A percentile compares a stretch with the other conserved stretches of the same genome.
These are phyloP conservation scores for Hystrix brachyura DNA, from an alignment of 2,113 vertebrate species.

Conservation along the genomic window DNA sequence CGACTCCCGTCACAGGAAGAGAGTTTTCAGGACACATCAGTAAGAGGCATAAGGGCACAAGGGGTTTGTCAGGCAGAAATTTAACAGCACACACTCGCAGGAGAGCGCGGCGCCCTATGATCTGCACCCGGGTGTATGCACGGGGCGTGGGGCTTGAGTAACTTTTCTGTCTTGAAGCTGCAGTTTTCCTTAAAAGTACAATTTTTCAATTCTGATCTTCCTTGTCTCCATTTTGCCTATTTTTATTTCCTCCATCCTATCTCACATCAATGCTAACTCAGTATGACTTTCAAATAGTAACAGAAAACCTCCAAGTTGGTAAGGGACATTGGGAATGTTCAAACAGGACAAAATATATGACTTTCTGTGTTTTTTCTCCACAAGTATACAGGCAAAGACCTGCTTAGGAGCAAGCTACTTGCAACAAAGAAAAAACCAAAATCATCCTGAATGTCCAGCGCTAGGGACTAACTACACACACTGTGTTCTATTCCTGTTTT, in stretches of 20 bases:
- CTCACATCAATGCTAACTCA: neutral
- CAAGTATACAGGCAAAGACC: neutral
- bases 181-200: too few species aligned
- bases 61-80: too few species aligned
- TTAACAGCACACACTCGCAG: too few species aligned
- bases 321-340: neutral
- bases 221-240: neutral
- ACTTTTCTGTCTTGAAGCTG: too few species aligned
- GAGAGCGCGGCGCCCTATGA: too few species aligned
- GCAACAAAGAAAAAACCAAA: neutral
- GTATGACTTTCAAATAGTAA: constrained; percentile 37
- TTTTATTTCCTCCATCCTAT: neutral
- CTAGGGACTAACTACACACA: neutral
- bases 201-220: neutral
- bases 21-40: too few species aligned
- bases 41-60: too few species aligned
- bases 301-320: neutral
- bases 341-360: neutral
- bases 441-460: neutral
- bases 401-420: neutral
- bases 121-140: too few species aligned
- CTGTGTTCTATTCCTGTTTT: neutral
- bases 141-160: too few species aligned
- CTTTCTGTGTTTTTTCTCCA: neutral
- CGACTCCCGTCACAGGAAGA: too few species aligned